phyloP scores from a whole-genome alignment of 2,797 vertebrate genomes.

The Sebastes wilsoni region DNA sequence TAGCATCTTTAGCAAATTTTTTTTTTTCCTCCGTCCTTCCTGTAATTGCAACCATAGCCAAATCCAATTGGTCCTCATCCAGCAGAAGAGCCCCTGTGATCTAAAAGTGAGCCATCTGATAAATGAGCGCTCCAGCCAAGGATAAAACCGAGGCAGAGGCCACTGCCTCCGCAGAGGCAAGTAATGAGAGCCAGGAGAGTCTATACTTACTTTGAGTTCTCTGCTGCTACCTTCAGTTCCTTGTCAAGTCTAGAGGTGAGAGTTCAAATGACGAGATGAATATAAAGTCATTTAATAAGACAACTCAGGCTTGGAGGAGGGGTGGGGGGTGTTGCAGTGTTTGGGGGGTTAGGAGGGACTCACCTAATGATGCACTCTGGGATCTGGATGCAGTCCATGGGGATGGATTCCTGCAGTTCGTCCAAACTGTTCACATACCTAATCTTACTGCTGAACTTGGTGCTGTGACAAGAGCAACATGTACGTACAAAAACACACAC shows the following conservation, averaged over 20 bases:
- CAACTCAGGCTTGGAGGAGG: background rate
- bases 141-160: conserved; percentile 36
- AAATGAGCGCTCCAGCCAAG: conserved; percentile 51
- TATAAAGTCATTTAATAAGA: conserved; percentile 38
- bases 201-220: conserved; percentile 90
- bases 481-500: background rate
- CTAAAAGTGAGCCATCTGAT: conserved; percentile 58
- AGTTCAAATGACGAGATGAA: conserved; percentile 60
- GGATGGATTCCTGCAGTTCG: conserved; percentile 91
- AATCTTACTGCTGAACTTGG: conserved; percentile 99
- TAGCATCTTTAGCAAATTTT: conserved; percentile 55
- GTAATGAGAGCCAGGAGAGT: conserved; percentile 42
- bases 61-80: conserved; percentile 58
- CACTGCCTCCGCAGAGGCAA: conserved; percentile 10
- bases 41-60: conserved; percentile 50
- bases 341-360: conserved; percentile 66
- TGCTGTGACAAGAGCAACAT: conserved; percentile 76
- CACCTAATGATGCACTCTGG: conserved; percentile 96
- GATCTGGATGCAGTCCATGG: conserved; percentile 93
- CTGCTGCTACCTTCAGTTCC: conserved; percentile 90
- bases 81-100: conserved; percentile 52
- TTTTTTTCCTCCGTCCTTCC: conserved; percentile 2
- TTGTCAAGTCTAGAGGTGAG: conserved; percentile 80
- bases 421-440: conserved; percentile 91
- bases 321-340: background rate